These are phyloP conservation scores for Apis laboriosa DNA, from an alignment of 1,140 invertebrate species.

Conservation along the genomic window DNA sequence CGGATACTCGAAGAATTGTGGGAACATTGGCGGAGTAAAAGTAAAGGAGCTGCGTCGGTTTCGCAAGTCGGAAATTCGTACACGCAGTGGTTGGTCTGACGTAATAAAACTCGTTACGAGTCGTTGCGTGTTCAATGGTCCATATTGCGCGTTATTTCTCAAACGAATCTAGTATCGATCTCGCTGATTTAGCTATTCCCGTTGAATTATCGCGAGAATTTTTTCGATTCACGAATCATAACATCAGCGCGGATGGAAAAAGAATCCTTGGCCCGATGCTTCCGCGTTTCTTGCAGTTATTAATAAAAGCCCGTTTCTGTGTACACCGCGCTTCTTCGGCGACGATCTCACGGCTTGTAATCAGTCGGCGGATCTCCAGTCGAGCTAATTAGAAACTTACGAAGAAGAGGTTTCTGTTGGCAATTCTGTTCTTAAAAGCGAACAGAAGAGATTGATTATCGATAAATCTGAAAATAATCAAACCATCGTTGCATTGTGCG, in stretches of 20 bases:
- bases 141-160: not conserved
- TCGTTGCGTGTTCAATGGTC: not conserved
- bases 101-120: slow-evolving; percentile 8
- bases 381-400: slow-evolving; percentile 68
- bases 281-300: slow-evolving; percentile 45
- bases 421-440: not conserved
- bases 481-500: no score
- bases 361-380: slow-evolving; percentile 55
- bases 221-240: not conserved
- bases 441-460: not conserved
- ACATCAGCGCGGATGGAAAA: not conserved
- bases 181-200: not conserved
- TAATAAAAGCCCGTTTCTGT: slow-evolving; percentile 31
- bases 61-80: slow-evolving; percentile 40
- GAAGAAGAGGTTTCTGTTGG: slow-evolving; percentile 40
- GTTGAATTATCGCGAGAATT: not conserved
- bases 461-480: no score
- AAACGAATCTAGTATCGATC: not conserved
- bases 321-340: slow-evolving; percentile 1
- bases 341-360: slow-evolving; percentile 44
- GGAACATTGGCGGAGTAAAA: slow-evolving; percentile 33
- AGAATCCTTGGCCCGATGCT: not conserved
- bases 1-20: slow-evolving; percentile 4
- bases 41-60: slow-evolving; percentile 7
- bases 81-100: not conserved